Base-by-base conservation (phyloP, 2,797 vertebrate species). In the Cossypha caffra region DNA sequence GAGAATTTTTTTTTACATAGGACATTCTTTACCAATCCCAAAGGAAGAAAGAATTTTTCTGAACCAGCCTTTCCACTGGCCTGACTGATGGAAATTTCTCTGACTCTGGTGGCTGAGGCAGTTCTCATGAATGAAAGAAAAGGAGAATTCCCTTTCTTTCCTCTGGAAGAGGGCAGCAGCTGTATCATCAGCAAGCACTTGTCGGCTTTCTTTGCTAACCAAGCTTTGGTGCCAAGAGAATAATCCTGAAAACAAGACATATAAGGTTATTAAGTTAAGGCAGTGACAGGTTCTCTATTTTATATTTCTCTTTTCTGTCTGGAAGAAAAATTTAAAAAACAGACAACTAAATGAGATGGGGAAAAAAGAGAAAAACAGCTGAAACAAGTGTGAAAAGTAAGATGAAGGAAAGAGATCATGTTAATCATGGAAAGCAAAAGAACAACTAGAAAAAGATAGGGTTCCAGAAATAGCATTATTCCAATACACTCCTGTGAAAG, bases 401-500 rank as follows among this genome's bases (percentile, higher is more conserved):
- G 48, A 58, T 29, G 63, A 88, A 71, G 48, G 62, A 84, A 75
- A 67, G 74, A 48, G 23, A 33, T 37, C 31, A 6, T 13, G 6
- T 68, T 50, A 50, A 68, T 63, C 42, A 15, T 0, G 21, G 28
- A 88, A 90, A 91, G 16, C 2, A 17, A 88, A 88, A 64, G 64
- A 79, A 71, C 28, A 74, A 57, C 28, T 50, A 67, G 37, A 91
- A 63, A 10, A 66, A 40, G 83, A 75, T 20, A 43, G 21, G 29
- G 26, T 58, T 94, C 64, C 71, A 93, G 63, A 95, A 92, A 95
- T 33, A 66, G 38, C 9, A 9, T 93, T 86, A 90, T 93, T 91
- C 37, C 37, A 89, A 51, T 37, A 75, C 54, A 54, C 59, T 81
- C 28, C n/a, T 61, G 37, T 75, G 61, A 91, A 87, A 76, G 29